Base-by-base conservation (phyloP, 2,113 vertebrate species). In the Bubo blakistoni region DNA sequence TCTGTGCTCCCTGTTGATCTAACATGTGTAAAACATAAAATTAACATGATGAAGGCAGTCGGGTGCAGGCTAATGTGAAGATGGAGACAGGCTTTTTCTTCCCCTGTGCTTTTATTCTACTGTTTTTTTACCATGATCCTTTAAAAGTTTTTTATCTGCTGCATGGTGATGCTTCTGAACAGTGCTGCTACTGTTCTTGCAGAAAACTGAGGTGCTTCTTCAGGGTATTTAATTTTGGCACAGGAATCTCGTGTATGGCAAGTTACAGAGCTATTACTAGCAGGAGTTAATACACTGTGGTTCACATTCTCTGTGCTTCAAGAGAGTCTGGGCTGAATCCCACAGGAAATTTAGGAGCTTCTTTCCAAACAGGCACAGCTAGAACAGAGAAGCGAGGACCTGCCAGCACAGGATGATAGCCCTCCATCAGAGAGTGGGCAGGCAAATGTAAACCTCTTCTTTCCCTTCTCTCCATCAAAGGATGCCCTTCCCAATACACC, bases 1-100 rank as follows among this genome's bases (percentile, higher is more conserved):
- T 95, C 95, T 96, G 95, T 91, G 93, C 93, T 87, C 78, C 84
- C 84, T 59, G 86, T 40, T 70, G 70, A 82, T 72, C 73, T 61
- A 91, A 95, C 87, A 96, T 4, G 2, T 85, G 87, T 94, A 87
- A 95, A 85, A 76, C 18, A 57, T 15, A 72, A 88, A 92, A 92
- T 79, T 89, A 95, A 76, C 93, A 89, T 52, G 73, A 76, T 85
- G 80, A 94, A 96, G 57, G 66, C 81, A 77, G 85, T 54, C 0
- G 2, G 84, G 89, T 70, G 74, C 61, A 93, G 49, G 87, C 89
- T 94, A 79, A 47, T 36, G 17, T 49, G 79, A 85, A 82, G 65
- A 44, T 89, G 66, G 26, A 90, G 81, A 87, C n/a, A 52, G 32
- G 16, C 7, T 61, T 65, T 89, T 89, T 76, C 81, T 95, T 70